Evolutionary conservation across 2,113 vertebrate species (phyloP), one percentile per base, ranked within the genome.

Genomic region (Sturnus vulgaris): DNA sequence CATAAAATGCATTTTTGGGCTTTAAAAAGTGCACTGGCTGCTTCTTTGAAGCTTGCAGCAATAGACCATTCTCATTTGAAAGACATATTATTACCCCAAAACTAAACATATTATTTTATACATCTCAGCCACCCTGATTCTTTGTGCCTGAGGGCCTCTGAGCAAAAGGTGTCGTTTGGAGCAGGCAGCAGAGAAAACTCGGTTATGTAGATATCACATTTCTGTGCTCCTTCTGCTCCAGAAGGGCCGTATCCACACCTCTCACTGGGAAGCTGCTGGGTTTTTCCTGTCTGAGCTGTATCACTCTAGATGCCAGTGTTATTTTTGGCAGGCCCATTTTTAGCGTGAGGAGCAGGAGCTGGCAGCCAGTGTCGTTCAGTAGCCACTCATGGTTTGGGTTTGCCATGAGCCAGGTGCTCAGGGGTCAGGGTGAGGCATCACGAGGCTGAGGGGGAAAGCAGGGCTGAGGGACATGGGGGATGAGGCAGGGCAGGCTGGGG

Each of bases 1-100:
- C 84, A 82, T 75, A 93, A 94, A 96, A 96, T 59, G 55, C 79
- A 93, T 95, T 55, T 88, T 87, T 95, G 82, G 88, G 89, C 81
- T 93, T 94, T 95, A 77, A 95, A 93, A 95, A 94, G 69, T 87
- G 81, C 77, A 50, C 82, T 69, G 81, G 37, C 56, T 89, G 75
- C 37, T 88, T 75, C 84, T 83, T 91, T 63, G 61, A 78, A 72
- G 92, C 94, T 93, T 86, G 80, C 76, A 84, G 92, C 91, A 63
- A 86, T n/a, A 86, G 91, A 63, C 82, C 57, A 20, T 81, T 92
- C 89, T 91, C 63, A 82, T 92, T 94, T 64, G 82, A 92, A 95
- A 90, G 84, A 92, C 42, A 39, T 69, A 90, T 76, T 93, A 96
- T 89, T 86, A 86, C 59, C 76, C 86, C 69, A 64, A 91, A 95